A percentile compares a stretch with the other conserved stretches of the same genome.
Evolutionary conservation across 2,113 vertebrate species (phyloP).

Genomic region (Centropus bengalensis): DNA sequence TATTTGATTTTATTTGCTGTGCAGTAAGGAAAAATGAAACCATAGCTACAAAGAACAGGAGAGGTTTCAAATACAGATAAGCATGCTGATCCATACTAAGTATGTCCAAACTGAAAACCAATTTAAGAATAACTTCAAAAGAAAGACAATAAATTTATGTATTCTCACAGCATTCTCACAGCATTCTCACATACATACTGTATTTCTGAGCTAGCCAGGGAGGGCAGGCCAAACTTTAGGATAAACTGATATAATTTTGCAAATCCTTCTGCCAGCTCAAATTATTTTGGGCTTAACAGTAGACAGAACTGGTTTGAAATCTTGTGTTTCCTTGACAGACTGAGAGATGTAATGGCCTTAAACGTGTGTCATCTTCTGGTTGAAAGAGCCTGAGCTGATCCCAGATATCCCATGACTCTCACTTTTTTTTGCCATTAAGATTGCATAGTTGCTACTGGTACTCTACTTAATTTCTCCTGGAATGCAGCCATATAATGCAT

Average conservation of each 20-base stretch:
- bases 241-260: not conserved
- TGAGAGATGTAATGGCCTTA: not conserved
- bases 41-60: not conserved
- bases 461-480: slow-evolving; percentile 7
- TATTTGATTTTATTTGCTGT: slow-evolving; percentile 27
- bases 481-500: slow-evolving; percentile 1
- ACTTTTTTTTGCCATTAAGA: slow-evolving; percentile 49
- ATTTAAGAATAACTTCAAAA: not conserved
- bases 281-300: not conserved
- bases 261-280: not conserved
- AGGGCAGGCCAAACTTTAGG: not conserved
- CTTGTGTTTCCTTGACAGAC: not conserved
- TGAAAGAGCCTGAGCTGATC: slow-evolving; percentile 39
- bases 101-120: not conserved
- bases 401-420: slow-evolving; percentile 40
- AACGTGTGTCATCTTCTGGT: not conserved
- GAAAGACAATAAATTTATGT: not conserved
- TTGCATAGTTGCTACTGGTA: not conserved
- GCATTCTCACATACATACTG: too few species aligned
- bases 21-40: not conserved
- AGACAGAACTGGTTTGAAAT: not conserved
- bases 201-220: not conserved
- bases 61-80: not conserved
- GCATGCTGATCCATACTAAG: not conserved
- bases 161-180: not conserved